These are phyloP conservation scores for Scortum barcoo DNA, from an alignment of 2,113 vertebrate species.

Conservation along the genomic window DNA sequence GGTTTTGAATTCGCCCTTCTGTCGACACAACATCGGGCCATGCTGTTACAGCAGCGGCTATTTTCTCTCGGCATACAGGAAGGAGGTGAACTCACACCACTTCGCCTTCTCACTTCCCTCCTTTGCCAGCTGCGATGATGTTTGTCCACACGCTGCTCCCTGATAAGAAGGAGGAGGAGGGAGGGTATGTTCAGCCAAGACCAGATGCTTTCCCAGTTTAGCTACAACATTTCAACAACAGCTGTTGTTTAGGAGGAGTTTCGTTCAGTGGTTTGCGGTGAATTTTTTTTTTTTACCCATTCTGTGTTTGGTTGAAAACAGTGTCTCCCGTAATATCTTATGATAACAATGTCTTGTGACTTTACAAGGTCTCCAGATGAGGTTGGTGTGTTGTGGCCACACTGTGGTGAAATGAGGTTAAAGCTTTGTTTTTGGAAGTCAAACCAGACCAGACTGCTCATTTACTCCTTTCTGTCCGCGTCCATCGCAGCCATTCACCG, in stretches of 20 bases:
- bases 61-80: slow-evolving; percentile 68
- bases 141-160: slow-evolving; percentile 49
- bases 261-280: neutral
- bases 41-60: slow-evolving; percentile 6
- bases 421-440: neutral
- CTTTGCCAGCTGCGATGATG: slow-evolving; percentile 63
- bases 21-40: neutral
- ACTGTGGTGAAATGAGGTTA: slow-evolving; percentile 17
- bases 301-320: neutral
- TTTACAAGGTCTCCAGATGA: neutral
- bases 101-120: slow-evolving; percentile 69
- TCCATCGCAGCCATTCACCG: neutral
- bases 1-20: slow-evolving; percentile 18
- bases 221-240: neutral
- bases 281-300: slow-evolving; percentile 7
- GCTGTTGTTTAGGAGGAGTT: neutral
- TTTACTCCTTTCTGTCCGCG: neutral
- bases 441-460: slow-evolving; percentile 2
- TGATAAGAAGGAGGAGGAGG: no score
- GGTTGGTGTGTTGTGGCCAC: neutral
- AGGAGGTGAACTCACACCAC: slow-evolving; percentile 68
- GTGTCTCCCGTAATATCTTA: neutral
- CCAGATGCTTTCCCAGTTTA: slow-evolving; percentile 45
- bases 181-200: neutral
- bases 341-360: neutral